Percentiles rank a stretch among this genome's conserved stretches.
phyloP scores from a whole-genome alignment of 2,797 vertebrate genomes.

The Oophaga sylvatica region DNA sequence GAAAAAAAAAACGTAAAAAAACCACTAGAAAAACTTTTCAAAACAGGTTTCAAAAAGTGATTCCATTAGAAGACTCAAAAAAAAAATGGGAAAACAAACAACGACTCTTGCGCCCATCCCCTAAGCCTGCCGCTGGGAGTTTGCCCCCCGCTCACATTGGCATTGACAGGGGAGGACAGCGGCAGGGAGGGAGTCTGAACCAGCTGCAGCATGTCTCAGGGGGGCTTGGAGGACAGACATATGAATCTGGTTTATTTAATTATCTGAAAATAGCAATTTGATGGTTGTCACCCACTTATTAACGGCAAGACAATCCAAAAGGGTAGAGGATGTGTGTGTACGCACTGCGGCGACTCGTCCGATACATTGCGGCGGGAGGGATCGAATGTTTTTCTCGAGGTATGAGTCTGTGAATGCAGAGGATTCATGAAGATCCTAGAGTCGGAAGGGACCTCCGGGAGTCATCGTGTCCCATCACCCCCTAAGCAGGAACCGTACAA shows the following conservation, averaged over 20 bases:
- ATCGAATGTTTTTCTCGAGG: neutral
- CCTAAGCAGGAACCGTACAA: too few species aligned
- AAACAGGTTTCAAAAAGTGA: too few species aligned
- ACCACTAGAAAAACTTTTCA: too few species aligned
- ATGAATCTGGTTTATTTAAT: slow-evolving; percentile 74
- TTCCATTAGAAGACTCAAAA: too few species aligned
- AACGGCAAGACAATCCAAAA: slow-evolving; percentile 60
- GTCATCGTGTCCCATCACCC: too few species aligned
- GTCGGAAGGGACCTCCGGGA: too few species aligned
- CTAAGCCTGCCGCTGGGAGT: neutral
- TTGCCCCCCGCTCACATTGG: neutral
- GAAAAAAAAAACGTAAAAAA: too few species aligned
- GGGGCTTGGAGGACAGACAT: slow-evolving; percentile 70
- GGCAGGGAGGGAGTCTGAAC: slow-evolving; percentile 18
- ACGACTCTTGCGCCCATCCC: too few species aligned
- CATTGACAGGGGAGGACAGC: neutral
- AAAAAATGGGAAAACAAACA: too few species aligned
- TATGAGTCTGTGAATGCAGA: neutral
- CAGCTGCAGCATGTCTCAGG: slow-evolving; percentile 56
- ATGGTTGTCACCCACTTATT: slow-evolving; percentile 74
- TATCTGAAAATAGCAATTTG: slow-evolving; percentile 78
- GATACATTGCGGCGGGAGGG: neutral
- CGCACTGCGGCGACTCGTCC: neutral
- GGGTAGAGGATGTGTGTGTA: neutral
- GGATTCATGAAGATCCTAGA: too few species aligned